Percentiles rank a stretch among this genome's conserved stretches.
Conservation (phyloP, 2,888 invertebrate genomes). For the Melanophora roralis region DNA sequence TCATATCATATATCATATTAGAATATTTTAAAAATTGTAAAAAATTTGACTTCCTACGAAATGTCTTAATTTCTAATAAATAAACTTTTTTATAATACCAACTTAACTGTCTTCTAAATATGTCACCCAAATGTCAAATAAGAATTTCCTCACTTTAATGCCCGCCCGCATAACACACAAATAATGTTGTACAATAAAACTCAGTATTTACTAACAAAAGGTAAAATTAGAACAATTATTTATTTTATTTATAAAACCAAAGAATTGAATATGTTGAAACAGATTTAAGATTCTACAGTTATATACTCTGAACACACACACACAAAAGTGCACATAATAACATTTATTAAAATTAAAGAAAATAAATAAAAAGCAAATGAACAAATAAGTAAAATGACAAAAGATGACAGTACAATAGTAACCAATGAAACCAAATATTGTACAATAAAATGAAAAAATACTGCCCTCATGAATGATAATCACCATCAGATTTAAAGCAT, state of each 20-base stretch:
- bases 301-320: background rate
- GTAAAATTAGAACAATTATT: slow-evolving; percentile 8
- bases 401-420: slow-evolving; percentile 1
- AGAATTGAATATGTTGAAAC: slow-evolving; percentile 31
- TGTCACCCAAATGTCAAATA: background rate
- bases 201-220: background rate
- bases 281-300: background rate
- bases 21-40: too few relatives aligned
- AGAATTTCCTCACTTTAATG: slow-evolving; percentile 2
- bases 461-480: slow-evolving; percentile 31
- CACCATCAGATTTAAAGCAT: background rate
- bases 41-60: too few relatives aligned
- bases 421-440: background rate
- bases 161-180: background rate
- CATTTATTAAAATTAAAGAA: background rate
- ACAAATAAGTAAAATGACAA: background rate
- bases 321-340: background rate
- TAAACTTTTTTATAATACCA: background rate
- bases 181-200: background rate
- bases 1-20: too few relatives aligned
- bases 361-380: background rate
- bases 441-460: slow-evolving; percentile 8
- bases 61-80: too few relatives aligned
- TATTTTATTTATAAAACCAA: background rate
- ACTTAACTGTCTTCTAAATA: background rate